A percentile compares a stretch with the other conserved stretches of the same genome.
phyloP scores from a whole-genome alignment of 2,888 invertebrate species.

The Encarsia formosa region DNA sequence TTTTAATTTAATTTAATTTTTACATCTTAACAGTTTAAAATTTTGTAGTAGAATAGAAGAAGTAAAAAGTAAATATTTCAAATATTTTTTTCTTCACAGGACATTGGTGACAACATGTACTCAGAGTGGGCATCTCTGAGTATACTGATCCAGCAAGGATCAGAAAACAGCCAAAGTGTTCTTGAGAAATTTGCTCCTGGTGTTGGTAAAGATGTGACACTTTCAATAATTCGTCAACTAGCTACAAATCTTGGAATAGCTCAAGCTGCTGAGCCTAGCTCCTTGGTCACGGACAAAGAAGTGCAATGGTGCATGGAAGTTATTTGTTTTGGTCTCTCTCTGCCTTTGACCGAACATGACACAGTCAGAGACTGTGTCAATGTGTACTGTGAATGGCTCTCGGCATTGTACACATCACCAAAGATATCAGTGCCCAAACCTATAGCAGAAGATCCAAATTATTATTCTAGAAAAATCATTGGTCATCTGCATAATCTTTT shows the following conservation, averaged over 20 bases:
- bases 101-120: constrained; percentile 73
- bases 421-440: constrained; percentile 87
- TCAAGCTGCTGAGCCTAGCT: constrained; percentile 79
- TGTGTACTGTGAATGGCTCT: constrained; percentile 95
- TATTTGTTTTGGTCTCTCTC: constrained; percentile 84
- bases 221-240: constrained; percentile 75
- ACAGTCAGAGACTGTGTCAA: constrained; percentile 94
- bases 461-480: constrained; percentile 86
- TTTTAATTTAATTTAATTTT: too few species aligned
- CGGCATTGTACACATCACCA: constrained; percentile 77
- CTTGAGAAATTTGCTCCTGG: constrained; percentile 69
- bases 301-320: constrained; percentile 85
- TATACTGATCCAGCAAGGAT: constrained; percentile 62
- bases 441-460: constrained; percentile 82
- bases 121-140: constrained; percentile 79
- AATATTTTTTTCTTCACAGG: constrained; percentile 54
- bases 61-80: too few species aligned
- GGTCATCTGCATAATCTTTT: constrained; percentile 92
- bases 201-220: constrained; percentile 76
- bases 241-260: constrained; percentile 67
- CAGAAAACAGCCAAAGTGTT: constrained; percentile 66
- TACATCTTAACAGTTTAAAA: too few species aligned
- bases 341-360: constrained; percentile 88
- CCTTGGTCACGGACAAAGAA: constrained; percentile 77
- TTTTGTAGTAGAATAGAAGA: too few species aligned